phyloP scores from a whole-genome alignment of 2,113 vertebrate species.

The Corythornis vintsioides region DNA sequence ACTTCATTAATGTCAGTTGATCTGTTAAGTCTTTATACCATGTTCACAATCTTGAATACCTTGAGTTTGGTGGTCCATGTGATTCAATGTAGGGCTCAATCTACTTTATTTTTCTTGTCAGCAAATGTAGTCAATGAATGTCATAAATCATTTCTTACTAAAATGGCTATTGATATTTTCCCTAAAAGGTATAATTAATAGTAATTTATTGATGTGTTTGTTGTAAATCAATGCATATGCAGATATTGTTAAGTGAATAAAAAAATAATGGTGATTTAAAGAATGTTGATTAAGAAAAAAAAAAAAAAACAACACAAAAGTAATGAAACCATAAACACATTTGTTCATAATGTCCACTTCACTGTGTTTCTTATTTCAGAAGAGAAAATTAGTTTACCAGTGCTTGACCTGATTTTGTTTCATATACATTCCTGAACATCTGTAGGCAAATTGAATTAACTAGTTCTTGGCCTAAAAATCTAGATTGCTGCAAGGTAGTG shows the following conservation, averaged over 20 bases:
- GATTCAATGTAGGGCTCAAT: background rate
- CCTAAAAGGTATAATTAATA: background rate
- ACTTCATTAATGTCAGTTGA: background rate
- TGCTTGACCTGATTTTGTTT: background rate
- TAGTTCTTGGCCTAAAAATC: background rate
- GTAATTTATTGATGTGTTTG: background rate
- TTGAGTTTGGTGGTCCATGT: background rate
- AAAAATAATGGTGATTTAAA: background rate
- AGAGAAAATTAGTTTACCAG: background rate
- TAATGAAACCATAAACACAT: background rate
- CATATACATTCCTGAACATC: fast-evolving
- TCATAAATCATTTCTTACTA: background rate
- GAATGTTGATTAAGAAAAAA: background rate
- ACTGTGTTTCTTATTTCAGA: background rate
- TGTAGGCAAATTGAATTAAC: background rate
- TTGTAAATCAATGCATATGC: background rate
- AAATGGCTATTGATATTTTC: background rate
- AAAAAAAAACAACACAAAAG: background rate
- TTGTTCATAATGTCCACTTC: background rate
- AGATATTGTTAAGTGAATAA: background rate
- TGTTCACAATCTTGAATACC: background rate
- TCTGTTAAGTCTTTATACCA: background rate
- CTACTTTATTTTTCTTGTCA: background rate
- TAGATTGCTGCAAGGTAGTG: background rate
- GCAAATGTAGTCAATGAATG: background rate